Percentiles rank a stretch among this genome's conserved stretches.
Conservation (phyloP, 1,140 invertebrate genomes). For the Calycopis cecrops region DNA sequence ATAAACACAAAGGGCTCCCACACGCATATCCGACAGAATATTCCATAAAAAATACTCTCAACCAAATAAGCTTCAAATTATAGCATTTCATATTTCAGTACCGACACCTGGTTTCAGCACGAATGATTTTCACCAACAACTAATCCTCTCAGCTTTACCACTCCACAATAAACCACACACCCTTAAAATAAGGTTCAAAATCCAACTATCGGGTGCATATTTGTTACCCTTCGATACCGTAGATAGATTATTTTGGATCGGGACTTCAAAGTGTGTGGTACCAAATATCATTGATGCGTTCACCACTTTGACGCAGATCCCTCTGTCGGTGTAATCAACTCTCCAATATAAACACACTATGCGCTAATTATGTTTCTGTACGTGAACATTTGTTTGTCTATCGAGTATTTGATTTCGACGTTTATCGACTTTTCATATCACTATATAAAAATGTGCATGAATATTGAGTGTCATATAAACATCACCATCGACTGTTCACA, state of each 20-base stretch:
- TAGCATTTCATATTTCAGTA: conserved; percentile 16
- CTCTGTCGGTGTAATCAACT: conserved; percentile 22
- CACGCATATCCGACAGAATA: neutral
- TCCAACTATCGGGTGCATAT: neutral
- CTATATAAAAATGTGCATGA: no score
- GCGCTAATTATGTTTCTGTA: neutral
- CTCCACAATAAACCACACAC: neutral
- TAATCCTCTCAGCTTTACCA: conserved; percentile 2
- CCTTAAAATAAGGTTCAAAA: neutral
- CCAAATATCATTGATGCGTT: conserved; percentile 30
- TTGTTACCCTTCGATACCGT: conserved; percentile 13
- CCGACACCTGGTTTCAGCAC: conserved; percentile 19
- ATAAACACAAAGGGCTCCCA: neutral
- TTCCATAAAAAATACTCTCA: conserved; percentile 5
- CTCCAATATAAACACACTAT: conserved; percentile 16
- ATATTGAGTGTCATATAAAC: no score
- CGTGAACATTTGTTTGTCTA: no score
- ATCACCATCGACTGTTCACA: no score
- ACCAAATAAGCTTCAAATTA: conserved; percentile 13
- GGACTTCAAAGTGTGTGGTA: conserved; percentile 29
- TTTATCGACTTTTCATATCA: no score
- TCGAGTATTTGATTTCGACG: no score
- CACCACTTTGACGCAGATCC: conserved; percentile 22
- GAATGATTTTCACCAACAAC: conserved; percentile 15
- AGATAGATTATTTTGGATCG: conserved; percentile 21